Percentiles rank a stretch among this genome's conserved stretches.
phyloP scores from a whole-genome alignment of 1,140 invertebrate genomes.

The Limonius californicus region DNA sequence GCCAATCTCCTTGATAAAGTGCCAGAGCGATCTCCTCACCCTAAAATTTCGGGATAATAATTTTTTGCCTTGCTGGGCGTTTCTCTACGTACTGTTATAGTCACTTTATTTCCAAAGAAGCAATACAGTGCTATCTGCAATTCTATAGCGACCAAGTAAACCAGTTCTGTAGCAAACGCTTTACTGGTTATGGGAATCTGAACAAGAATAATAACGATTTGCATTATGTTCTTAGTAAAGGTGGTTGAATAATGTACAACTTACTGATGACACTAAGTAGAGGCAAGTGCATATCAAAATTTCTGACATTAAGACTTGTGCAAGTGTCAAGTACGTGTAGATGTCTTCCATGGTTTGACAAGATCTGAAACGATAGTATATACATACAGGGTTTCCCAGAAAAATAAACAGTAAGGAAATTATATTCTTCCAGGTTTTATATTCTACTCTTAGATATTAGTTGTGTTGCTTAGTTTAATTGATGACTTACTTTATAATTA shows the following conservation, averaged over 20 bases:
- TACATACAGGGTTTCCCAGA: no score
- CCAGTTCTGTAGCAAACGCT: slow-evolving; percentile 28
- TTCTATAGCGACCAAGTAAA: slow-evolving; percentile 33
- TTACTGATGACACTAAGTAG: slow-evolving; percentile 35
- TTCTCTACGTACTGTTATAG: slow-evolving; percentile 37
- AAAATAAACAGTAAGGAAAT: no score
- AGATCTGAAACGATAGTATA: no score
- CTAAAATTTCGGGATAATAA: no score
- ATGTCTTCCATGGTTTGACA: slow-evolving; percentile 32
- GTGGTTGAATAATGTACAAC: not conserved
- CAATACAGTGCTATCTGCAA: slow-evolving; percentile 37
- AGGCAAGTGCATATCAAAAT: slow-evolving; percentile 39
- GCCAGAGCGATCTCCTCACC: slow-evolving; percentile 26
- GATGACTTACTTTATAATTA: no score
- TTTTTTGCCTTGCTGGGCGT: no score
- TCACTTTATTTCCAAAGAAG: slow-evolving; percentile 40
- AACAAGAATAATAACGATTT: not conserved
- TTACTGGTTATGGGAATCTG: slow-evolving; percentile 28
- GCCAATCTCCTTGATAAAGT: slow-evolving; percentile 38
- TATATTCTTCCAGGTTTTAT: no score
- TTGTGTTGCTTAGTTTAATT: no score
- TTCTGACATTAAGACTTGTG: slow-evolving; percentile 36
- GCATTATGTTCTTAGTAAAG: not conserved
- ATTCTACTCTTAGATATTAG: no score
- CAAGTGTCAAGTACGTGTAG: slow-evolving; percentile 34